Evolutionary conservation across 2,113 vertebrate species (phyloP), one percentile per base, ranked within the genome.

Genomic region (Propithecus coquereli): DNA sequence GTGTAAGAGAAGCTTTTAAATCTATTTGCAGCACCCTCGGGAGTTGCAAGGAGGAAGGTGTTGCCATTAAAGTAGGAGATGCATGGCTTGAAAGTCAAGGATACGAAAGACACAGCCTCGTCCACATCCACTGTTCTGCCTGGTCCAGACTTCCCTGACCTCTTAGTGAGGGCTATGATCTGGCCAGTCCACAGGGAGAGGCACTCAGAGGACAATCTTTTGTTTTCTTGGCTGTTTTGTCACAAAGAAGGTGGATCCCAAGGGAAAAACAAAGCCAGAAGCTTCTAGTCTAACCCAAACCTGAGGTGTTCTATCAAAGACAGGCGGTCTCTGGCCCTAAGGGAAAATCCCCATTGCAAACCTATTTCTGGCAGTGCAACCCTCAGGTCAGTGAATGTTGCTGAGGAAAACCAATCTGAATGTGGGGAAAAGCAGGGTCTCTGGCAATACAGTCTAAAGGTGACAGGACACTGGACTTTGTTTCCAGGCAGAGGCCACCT

Each of bases 1-100:
- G 74, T 94, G 89, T 90, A 95, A 95, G 79, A 94, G 86, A 89
- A 57, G 76, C 85, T 93, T 91, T 98, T 94, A 98, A 95, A 89
- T 70, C 88, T 92, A 95, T 96, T 95, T 94, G 45, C 37, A 17
- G 17, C 30, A 90, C 79, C 57, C 27, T 4, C 40, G 94, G 88
- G 95, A 91, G 76, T 88, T 11, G 81, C 52, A 59, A 88, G 57
- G 85, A 96, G 65, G 92, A 96, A 97, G 96, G 96, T 97, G 95
- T 80, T 97, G 89, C 79, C 7, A 45, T 81, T 77, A 34, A 92
- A 96, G 40, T 25, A 92, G 88, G 91, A 54, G 63, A 94, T 52
- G 80, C 22, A 27, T 61, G 34, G 79, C 40, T 71, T 96, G 77
- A 50, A 91, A 90, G 84, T 93, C 77, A 77, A 92, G 89, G n/a